Evolutionary conservation across 2,888 invertebrate genomes (phyloP).

Genomic region (Pecten maximus): DNA sequence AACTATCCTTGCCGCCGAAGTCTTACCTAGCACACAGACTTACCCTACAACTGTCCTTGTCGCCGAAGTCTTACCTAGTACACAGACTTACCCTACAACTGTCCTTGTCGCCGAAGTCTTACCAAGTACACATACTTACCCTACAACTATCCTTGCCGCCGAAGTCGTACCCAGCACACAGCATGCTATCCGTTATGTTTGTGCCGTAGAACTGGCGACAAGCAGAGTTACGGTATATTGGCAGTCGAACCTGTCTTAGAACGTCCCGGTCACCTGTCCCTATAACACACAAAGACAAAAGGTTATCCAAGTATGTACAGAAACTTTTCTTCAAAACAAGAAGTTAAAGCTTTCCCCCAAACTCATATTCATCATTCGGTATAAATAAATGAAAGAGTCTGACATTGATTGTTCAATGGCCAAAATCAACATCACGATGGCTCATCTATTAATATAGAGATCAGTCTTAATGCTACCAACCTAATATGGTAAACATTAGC

Average conservation of each 20-base stretch:
- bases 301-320: background rate
- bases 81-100: background rate
- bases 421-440: too few relatives aligned
- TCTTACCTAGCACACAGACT: conserved; percentile 63
- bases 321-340: too few relatives aligned
- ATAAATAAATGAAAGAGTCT: too few relatives aligned
- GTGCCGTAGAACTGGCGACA: conserved; percentile 61
- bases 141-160: conserved; percentile 67
- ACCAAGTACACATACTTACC: conserved; percentile 47
- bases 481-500: too few relatives aligned
- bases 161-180: conserved; percentile 67
- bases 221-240: conserved; percentile 55
- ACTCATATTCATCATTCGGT: too few relatives aligned
- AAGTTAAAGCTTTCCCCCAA: too few relatives aligned
- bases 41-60: conserved; percentile 57
- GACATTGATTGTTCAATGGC: too few relatives aligned
- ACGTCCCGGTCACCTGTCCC: conserved; percentile 47
- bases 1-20: conserved; percentile 65
- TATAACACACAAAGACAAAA: conserved; percentile 33
- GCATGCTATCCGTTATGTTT: conserved; percentile 44
- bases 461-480: too few relatives aligned
- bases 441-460: too few relatives aligned
- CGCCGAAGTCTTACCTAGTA: too few relatives aligned
- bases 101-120: background rate
- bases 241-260: conserved; percentile 62